phyloP scores from a whole-genome alignment of 2,888 invertebrate genomes.

The Hypsopygia costalis region DNA sequence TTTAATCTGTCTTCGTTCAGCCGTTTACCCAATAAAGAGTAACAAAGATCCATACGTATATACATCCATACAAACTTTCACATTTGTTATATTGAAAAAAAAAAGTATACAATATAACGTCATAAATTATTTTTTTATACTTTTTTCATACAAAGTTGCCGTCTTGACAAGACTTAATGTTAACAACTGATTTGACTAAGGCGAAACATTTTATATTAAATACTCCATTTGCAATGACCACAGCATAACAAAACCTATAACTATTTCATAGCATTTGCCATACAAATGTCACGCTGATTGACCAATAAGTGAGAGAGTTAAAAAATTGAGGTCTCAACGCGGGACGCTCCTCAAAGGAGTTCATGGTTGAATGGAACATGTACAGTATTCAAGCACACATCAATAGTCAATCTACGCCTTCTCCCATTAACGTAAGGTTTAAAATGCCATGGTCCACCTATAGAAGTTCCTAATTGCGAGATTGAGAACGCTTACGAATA shows the following conservation, averaged over 20 bases:
- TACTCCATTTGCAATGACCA: too few species aligned
- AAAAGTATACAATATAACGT: too few species aligned
- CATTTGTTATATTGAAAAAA: too few species aligned
- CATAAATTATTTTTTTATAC: too few species aligned
- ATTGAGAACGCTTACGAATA: conserved; percentile 60
- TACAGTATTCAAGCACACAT: conserved; percentile 50
- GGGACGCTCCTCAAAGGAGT: conserved; percentile 76
- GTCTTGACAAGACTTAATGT: too few species aligned
- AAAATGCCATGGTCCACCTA: conserved; percentile 44
- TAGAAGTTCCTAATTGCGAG: conserved; percentile 69
- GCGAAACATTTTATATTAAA: too few species aligned
- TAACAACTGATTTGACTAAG: too few species aligned
- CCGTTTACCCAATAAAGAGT: too few species aligned
- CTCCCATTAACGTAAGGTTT: conserved; percentile 38
- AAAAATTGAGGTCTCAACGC: conserved; percentile 77
- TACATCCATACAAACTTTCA: too few species aligned
- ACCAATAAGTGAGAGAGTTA: conserved; percentile 75
- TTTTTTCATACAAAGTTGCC: too few species aligned
- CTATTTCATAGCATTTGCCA: conserved; percentile 41
- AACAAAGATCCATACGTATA: too few species aligned
- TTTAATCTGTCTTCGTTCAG: too few species aligned
- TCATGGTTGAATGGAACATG: conserved; percentile 78
- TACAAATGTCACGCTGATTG: conserved; percentile 72
- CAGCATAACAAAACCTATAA: conserved; percentile 36
- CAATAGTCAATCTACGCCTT: conserved; percentile 38